Evolutionary conservation across 2,888 invertebrate genomes (phyloP).

Genomic region (Geotrupes spiniger): DNA sequence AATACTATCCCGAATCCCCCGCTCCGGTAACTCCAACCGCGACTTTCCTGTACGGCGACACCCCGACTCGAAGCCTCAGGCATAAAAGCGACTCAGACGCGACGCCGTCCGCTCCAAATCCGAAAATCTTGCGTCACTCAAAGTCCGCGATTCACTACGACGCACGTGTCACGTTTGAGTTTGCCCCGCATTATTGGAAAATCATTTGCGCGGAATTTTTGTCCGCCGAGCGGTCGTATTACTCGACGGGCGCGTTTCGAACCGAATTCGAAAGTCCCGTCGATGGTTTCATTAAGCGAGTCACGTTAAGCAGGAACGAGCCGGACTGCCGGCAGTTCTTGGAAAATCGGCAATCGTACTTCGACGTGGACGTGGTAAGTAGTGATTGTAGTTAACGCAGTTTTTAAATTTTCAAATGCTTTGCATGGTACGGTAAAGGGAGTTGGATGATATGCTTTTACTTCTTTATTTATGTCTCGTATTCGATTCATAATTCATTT

Average conservation of each 20-base stretch:
- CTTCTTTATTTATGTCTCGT: too few relatives aligned
- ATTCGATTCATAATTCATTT: too few relatives aligned
- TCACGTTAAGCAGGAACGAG: not conserved
- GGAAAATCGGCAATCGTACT: too few relatives aligned
- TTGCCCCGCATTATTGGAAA: not conserved
- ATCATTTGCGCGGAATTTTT: not conserved
- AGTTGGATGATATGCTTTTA: not conserved
- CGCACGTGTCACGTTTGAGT: not conserved
- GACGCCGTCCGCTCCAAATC: not conserved
- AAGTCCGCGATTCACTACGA: not conserved
- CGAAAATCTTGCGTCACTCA: not conserved
- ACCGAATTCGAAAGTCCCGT: not conserved
- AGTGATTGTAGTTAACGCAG: too few relatives aligned
- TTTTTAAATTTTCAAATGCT: too few relatives aligned
- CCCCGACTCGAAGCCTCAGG: not conserved
- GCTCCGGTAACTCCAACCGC: constrained; percentile 1
- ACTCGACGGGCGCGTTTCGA: not conserved
- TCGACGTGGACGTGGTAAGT: too few relatives aligned
- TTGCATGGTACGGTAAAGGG: too few relatives aligned
- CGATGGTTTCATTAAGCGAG: not conserved
- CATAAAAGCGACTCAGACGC: constrained; percentile 1
- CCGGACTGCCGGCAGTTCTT: not conserved
- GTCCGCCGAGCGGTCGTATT: not conserved
- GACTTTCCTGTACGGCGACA: constrained; percentile 14
- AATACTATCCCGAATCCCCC: constrained; percentile 39